Conservation (phyloP, 2,113 vertebrate species). For the Neogale vison region DNA sequence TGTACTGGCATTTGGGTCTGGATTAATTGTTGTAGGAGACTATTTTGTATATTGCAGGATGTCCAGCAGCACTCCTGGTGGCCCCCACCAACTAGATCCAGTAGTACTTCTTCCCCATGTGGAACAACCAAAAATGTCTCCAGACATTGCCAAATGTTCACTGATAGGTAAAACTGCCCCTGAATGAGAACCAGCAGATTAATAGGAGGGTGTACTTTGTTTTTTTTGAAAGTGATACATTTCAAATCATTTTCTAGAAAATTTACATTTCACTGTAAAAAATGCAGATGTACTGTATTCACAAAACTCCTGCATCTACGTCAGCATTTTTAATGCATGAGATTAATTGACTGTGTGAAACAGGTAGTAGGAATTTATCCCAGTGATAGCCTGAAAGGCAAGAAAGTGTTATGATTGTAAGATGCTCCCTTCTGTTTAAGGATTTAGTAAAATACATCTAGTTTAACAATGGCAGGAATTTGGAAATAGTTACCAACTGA, state of each 20-base stretch:
- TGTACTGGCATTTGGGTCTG: neutral
- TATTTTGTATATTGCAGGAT: neutral
- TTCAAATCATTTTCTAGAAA: slow-evolving; percentile 35
- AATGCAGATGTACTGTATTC: neutral
- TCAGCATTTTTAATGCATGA: slow-evolving; percentile 41
- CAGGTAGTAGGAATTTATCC: neutral
- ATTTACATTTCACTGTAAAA: slow-evolving; percentile 12
- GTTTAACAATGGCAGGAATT: slow-evolving; percentile 35
- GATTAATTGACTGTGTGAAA: slow-evolving; percentile 32
- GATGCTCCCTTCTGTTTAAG: neutral
- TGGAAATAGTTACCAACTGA: slow-evolving; percentile 42
- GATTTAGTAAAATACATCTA: slow-evolving; percentile 8
- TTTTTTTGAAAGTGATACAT: slow-evolving; percentile 32
- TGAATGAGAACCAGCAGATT: neutral
- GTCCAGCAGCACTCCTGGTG: neutral
- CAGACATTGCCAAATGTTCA: neutral
- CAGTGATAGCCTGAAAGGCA: slow-evolving; percentile 29
- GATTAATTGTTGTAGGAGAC: neutral
- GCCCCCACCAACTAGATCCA: neutral
- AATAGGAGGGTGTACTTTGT: neutral
- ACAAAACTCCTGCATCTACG: neutral
- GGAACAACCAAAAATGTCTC: neutral
- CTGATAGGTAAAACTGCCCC: neutral
- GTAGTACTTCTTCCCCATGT: neutral
- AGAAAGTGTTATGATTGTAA: neutral